These are phyloP conservation scores for Nebria brevicollis DNA, from an alignment of 2,888 invertebrate genomes.

Conservation along the genomic window DNA sequence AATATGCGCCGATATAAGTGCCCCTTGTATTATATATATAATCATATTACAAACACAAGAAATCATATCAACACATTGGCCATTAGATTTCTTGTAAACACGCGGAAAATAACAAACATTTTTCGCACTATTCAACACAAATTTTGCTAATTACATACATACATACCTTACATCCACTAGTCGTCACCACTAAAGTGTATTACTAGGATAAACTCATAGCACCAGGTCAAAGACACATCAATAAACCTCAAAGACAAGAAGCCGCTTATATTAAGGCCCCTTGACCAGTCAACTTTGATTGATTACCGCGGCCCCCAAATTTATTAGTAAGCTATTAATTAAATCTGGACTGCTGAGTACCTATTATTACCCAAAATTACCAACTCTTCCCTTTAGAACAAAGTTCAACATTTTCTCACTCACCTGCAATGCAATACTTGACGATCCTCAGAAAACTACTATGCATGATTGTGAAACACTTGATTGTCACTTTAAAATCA, in stretches of 20 bases:
- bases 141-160: too few relatives aligned
- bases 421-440: not conserved
- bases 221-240: not conserved
- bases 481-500: too few relatives aligned
- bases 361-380: not conserved
- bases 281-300: conserved; percentile 27
- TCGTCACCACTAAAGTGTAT: not conserved
- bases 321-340: not conserved
- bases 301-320: conserved; percentile 36
- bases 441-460: not conserved
- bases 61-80: not conserved
- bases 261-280: not conserved
- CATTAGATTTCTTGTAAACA: not conserved
- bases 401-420: not conserved
- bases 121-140: not conserved
- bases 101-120: not conserved
- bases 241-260: not conserved
- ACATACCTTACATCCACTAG: too few relatives aligned
- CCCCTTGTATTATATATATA: not conserved
- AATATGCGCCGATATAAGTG: not conserved
- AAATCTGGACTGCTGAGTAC: not conserved
- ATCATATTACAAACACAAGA: not conserved
- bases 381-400: not conserved
- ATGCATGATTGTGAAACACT: too few relatives aligned
- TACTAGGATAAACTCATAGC: not conserved